These are phyloP conservation scores for Drymodes brunneopygia DNA, from an alignment of 2,113 vertebrate genomes.

Conservation along the genomic window DNA sequence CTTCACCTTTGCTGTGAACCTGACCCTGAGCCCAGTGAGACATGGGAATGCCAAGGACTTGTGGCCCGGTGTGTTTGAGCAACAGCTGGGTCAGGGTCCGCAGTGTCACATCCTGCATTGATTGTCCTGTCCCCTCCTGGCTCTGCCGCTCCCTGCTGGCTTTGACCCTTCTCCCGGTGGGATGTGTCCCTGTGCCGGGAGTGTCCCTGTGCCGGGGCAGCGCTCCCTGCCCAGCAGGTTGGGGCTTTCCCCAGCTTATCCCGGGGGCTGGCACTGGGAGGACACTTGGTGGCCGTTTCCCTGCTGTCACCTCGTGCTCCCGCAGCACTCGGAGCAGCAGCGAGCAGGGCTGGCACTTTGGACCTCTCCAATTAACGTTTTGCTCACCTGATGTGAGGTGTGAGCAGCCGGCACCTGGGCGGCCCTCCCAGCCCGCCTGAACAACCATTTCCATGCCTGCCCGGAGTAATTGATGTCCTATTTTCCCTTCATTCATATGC, in stretches of 20 bases:
- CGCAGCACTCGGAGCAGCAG: background rate
- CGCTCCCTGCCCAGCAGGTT: background rate
- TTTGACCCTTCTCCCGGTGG: fast-evolving
- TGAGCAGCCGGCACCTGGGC: background rate
- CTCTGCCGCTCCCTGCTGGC: background rate
- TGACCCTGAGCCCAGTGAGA: background rate
- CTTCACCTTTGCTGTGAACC: background rate
- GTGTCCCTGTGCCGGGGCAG: fast-evolving
- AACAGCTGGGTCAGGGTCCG: fast-evolving
- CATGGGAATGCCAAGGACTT: background rate
- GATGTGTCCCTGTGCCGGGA: fast-evolving
- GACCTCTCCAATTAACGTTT: background rate
- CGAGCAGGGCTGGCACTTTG: background rate
- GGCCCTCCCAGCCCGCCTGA: background rate
- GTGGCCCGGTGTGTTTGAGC: background rate
- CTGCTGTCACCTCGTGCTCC: background rate
- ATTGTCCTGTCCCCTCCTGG: background rate
- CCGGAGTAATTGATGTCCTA: background rate
- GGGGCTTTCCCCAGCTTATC: background rate
- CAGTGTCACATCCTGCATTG: background rate
- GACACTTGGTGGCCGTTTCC: background rate
- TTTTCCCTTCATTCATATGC: slow-evolving; percentile 24
- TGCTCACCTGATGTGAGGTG: background rate
- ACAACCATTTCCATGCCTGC: background rate
- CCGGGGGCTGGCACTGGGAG: fast-evolving